Evolutionary conservation across 2,113 vertebrate genomes (phyloP).

Genomic region (Poeciliopsis prolifica): DNA sequence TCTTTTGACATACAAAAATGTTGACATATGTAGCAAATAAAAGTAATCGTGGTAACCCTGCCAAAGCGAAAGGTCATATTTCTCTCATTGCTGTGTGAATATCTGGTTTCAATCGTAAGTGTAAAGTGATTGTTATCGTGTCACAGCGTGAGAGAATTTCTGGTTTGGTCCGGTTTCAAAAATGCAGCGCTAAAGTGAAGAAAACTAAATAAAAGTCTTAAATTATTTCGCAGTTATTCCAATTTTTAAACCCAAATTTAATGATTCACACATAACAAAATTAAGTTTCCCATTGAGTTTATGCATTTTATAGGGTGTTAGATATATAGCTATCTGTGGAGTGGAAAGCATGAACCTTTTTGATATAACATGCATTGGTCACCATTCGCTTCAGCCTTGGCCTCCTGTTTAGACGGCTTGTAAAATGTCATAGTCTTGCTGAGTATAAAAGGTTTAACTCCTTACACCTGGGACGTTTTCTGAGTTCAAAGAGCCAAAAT

Average conservation of each 20-base stretch:
- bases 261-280: too few relatives aligned
- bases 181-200: not conserved
- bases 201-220: not conserved
- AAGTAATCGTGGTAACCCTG: not conserved
- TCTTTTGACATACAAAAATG: not conserved
- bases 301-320: not conserved
- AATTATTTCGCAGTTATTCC: not conserved
- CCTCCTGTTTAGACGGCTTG: not conserved
- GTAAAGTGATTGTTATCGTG: not conserved
- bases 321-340: not conserved
- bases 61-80: too few relatives aligned
- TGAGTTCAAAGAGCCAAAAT: not conserved
- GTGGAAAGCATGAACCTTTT: not conserved
- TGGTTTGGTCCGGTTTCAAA: not conserved
- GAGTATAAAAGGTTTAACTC: not conserved
- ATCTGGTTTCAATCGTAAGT: not conserved
- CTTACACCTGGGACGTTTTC: not conserved
- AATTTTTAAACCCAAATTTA: not conserved
- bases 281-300: not conserved
- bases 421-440: not conserved
- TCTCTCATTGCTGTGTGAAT: not conserved
- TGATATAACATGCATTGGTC: not conserved
- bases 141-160: not conserved
- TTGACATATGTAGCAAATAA: not conserved
- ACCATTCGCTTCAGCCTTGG: not conserved